These are phyloP conservation scores for Nesoenas mayeri DNA, from an alignment of 2,113 vertebrate genomes.

Conservation along the genomic window DNA sequence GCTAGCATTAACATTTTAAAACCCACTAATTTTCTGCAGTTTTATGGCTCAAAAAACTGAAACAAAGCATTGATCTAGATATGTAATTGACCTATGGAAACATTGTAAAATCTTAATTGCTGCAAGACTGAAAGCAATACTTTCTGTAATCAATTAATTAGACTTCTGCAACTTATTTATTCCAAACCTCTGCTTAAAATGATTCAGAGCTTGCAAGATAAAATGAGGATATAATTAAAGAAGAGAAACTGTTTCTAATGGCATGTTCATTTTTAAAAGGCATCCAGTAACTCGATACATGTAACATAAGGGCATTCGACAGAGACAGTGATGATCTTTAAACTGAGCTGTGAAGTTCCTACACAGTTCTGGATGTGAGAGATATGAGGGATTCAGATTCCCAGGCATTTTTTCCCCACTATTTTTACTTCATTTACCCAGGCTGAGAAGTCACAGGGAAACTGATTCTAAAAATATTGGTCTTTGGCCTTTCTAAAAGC, in stretches of 20 bases:
- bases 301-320: not conserved
- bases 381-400: not conserved
- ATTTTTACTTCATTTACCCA: not conserved
- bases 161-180: not conserved
- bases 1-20: not conserved
- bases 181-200: not conserved
- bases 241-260: not conserved
- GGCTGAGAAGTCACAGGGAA: not conserved
- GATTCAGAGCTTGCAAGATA: not conserved
- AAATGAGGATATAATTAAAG: not conserved
- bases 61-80: not conserved
- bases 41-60: not conserved
- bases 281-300: not conserved
- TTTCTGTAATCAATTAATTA: not conserved
- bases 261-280: not conserved
- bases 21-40: not conserved
- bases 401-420: not conserved
- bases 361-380: not conserved
- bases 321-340: not conserved
- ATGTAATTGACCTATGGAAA: not conserved
- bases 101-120: not conserved
- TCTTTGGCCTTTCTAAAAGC: not conserved
- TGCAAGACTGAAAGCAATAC: not conserved
- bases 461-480: not conserved
- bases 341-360: not conserved